Evolutionary conservation across 1,140 invertebrate genomes (phyloP).

Genomic region (Drosophila azteca): DNA sequence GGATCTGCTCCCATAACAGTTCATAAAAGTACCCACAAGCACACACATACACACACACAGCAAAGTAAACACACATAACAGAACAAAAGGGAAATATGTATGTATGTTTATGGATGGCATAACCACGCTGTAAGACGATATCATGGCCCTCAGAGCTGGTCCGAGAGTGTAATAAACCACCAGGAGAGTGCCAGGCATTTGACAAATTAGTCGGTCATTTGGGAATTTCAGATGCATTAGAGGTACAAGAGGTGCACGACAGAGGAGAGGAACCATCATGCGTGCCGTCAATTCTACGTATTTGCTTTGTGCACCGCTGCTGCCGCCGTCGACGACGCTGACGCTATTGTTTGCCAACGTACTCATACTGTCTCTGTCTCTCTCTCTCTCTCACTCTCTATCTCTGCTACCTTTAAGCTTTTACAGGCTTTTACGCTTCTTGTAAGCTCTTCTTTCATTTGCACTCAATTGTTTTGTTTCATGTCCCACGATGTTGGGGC

Average conservation of each 20-base stretch:
- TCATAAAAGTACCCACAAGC: constrained; percentile 24
- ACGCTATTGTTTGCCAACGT: background rate
- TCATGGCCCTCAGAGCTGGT: constrained; percentile 16
- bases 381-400: background rate
- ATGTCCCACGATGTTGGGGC: constrained; percentile 15
- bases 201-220: constrained; percentile 72
- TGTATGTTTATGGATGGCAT: constrained; percentile 4
- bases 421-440: constrained; percentile 33
- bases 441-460: constrained; percentile 53
- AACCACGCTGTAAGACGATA: constrained; percentile 24
- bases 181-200: constrained; percentile 36
- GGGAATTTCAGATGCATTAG: constrained; percentile 42
- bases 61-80: constrained; percentile 24
- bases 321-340: background rate
- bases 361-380: no score
- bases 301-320: constrained; percentile 40
- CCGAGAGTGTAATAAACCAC: constrained; percentile 24
- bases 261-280: background rate
- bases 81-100: constrained; percentile 6
- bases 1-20: constrained; percentile 30
- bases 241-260: background rate
- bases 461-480: constrained; percentile 27
- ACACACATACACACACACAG: constrained; percentile 13
- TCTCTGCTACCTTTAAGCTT: constrained; percentile 10
- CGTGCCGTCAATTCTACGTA: constrained; percentile 17